These are phyloP conservation scores for Galago senegalensis DNA, from an alignment of 2,797 vertebrate species.

Conservation along the genomic window DNA sequence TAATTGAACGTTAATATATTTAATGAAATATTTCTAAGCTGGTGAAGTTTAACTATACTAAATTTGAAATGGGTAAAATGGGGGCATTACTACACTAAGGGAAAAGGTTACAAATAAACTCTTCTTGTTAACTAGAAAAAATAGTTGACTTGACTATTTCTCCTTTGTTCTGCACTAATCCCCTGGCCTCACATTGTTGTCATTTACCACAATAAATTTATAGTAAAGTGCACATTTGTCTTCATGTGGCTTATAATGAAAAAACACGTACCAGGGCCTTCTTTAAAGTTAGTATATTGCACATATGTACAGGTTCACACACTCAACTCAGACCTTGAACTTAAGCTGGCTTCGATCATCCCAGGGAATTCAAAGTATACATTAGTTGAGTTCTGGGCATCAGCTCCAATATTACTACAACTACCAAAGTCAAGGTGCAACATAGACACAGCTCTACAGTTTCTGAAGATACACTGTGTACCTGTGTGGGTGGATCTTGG, in stretches of 20 bases:
- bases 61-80: neutral
- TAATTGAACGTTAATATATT: neutral
- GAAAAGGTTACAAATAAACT: neutral
- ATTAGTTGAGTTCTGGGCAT: neutral
- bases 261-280: neutral
- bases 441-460: neutral
- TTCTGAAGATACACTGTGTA: neutral
- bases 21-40: constrained; percentile 20
- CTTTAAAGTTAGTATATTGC: neutral
- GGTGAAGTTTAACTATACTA: neutral
- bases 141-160: neutral
- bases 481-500: neutral
- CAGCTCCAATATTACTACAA: neutral
- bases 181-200: neutral
- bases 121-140: neutral
- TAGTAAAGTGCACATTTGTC: neutral
- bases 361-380: neutral
- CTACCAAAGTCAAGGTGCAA: neutral
- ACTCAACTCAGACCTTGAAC: neutral
- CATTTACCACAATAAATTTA: neutral
- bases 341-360: neutral
- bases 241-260: neutral
- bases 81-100: neutral
- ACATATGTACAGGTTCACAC: neutral
- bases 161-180: neutral